Percentiles rank a stretch among this genome's conserved stretches.
These are phyloP conservation scores for Salvator merianae DNA, from an alignment of 2,113 vertebrate genomes.

Conservation along the genomic window DNA sequence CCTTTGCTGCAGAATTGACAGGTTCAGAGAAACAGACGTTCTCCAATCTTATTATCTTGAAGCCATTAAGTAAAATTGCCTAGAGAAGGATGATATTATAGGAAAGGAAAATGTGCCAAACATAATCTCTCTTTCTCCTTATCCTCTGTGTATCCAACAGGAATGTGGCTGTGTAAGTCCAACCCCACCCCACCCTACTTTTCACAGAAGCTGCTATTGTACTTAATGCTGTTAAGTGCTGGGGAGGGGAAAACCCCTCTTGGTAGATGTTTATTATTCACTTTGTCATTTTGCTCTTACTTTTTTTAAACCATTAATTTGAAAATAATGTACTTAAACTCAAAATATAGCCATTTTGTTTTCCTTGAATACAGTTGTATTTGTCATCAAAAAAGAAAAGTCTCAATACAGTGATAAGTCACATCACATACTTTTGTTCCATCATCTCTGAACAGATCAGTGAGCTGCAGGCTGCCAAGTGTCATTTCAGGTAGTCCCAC, in stretches of 20 bases:
- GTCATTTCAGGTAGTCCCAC: background rate
- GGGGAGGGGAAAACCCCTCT: background rate
- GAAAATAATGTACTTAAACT: background rate
- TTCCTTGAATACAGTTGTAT: background rate
- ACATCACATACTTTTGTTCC: too few relatives aligned
- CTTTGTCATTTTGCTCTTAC: background rate
- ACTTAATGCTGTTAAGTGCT: background rate
- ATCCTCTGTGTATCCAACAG: background rate
- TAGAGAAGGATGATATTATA: conserved; percentile 2
- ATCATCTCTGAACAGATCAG: background rate
- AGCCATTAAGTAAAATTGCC: conserved; percentile 6
- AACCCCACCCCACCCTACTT: background rate
- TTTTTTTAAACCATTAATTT: background rate
- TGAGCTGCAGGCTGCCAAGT: background rate
- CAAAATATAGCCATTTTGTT: conserved; percentile 1
- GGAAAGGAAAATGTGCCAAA: background rate
- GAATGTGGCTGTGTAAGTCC: background rate
- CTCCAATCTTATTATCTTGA: background rate
- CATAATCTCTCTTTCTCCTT: background rate
- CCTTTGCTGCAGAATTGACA: background rate
- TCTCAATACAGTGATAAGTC: background rate
- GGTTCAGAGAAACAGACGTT: background rate
- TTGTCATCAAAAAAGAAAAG: background rate
- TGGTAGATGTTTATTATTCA: background rate
- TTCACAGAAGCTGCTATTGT: background rate